These are phyloP conservation scores for Ophiothrix spiculata DNA, from an alignment of 35 echinoderm and acorn worm species.

Conservation along the genomic window DNA sequence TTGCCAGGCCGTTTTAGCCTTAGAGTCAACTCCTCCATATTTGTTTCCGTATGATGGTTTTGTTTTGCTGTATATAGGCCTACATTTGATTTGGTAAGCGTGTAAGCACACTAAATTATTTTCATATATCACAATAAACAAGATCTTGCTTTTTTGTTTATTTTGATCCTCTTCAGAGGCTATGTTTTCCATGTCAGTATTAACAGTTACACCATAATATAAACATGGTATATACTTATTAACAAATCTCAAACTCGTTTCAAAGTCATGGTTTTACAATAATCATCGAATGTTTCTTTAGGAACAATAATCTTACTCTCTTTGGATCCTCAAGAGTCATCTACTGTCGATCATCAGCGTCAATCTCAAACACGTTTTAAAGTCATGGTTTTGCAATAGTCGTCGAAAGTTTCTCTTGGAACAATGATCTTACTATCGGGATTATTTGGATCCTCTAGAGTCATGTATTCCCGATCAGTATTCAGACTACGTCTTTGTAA, in stretches of 20 bases:
- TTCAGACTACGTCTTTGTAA: background rate
- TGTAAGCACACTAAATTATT: no score
- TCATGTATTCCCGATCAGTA: background rate
- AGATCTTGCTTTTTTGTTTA: no score
- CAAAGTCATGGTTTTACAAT: background rate
- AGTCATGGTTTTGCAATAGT: background rate
- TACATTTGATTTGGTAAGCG: no score
- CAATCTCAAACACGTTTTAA: background rate
- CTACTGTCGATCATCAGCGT: background rate
- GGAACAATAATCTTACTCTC: background rate
- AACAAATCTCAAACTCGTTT: background rate
- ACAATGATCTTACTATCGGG: background rate
- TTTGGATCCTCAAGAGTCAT: slow-evolving; percentile 2
- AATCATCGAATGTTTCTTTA: background rate
- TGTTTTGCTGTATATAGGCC: no score
- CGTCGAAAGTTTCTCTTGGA: background rate
- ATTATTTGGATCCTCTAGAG: slow-evolving; percentile 8
- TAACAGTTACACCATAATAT: no score
- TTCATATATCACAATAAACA: no score
- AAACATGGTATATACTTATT: no score
- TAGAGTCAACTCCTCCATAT: no score
- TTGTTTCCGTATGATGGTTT: no score
- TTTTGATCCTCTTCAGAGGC: no score
- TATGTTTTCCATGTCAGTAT: no score
- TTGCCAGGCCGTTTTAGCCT: no score